Base-by-base conservation (phyloP, 92 coral and sea anemone species). In the Metridium senile region DNA sequence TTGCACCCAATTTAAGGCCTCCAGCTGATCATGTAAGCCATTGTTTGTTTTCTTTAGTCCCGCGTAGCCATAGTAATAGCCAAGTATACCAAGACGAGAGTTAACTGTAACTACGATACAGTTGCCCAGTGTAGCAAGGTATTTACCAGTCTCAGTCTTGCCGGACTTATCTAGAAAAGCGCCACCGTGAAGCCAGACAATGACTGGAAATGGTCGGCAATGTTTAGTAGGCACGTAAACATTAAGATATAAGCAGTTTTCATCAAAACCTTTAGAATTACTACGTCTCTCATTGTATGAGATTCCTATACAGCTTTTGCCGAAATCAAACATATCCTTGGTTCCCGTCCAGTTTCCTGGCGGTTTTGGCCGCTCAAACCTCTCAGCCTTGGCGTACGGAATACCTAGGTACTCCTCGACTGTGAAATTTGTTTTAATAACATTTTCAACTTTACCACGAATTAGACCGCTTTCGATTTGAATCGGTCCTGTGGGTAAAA, bases 131-230 rank as follows among this genome's bases (percentile, higher is more conserved):
- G 61, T 20, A 54, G 61, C 61, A 54, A 54, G 61, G 23, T 20
- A 20, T 2, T 19, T 54, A 4, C 61, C 61, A 54, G 4, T 19
- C 6, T 16, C 2, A 16, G 3, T 19, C 25, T 19, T 54, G 23
- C 25, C 25, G 21, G 61, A 54, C 6, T 20, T 20, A 19, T 16
- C 4, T 20, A 16, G 4, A 19, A 54, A 54, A 16, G 6, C n/a
- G 17, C 61, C 61, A 54, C 61, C 61, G 23, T 54, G 61, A 9
- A 54, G 4, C 61, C 61, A 54, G 61, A 54, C 61, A 4, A 54
- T 54, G 61, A 54, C 61, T 3, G 61, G 61, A 16, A 54, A 9
- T 19, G 23, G 23, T 9, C 49, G 6, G 6, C 23, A 3, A 21
- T 19, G n/a, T 2, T 6, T 3, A 2, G n/a, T 54, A 21, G 61